phyloP scores from a whole-genome alignment of 2,797 vertebrate species.

The Hirundo rustica region DNA sequence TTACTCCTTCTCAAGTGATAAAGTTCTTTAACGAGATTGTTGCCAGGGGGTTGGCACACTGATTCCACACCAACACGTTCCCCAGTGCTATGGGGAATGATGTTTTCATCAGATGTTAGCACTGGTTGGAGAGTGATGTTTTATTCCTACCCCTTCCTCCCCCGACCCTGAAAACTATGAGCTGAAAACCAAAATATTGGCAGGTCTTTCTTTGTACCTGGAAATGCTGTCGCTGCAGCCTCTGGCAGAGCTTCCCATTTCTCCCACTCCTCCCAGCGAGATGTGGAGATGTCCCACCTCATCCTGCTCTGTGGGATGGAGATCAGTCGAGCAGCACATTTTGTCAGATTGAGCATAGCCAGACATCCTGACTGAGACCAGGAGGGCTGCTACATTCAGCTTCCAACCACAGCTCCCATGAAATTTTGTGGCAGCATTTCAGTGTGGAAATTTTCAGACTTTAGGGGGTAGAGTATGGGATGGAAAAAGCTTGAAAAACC shows the following conservation, averaged over 20 bases:
- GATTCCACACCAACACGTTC: accelerated
- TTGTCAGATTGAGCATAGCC: background rate
- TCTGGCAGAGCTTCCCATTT: accelerated
- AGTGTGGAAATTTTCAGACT: conserved; percentile 4
- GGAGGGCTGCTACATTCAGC: accelerated
- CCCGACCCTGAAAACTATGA: background rate
- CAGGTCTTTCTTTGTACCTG: background rate
- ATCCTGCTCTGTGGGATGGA: accelerated
- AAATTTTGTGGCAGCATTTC: background rate
- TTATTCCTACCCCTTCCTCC: background rate
- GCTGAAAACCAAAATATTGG: background rate
- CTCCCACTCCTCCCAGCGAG: background rate
- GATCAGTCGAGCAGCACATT: accelerated
- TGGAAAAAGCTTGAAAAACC: background rate
- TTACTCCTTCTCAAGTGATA: background rate
- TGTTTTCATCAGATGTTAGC: background rate
- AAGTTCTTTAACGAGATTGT: accelerated
- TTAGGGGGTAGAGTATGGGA: background rate
- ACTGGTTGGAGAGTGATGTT: accelerated
- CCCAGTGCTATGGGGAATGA: accelerated
- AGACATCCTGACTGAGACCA: background rate
- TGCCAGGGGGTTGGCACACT: background rate
- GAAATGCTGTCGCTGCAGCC: accelerated
- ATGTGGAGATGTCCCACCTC: background rate
- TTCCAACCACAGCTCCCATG: background rate